These are phyloP conservation scores for Sipha maydis DNA, from an alignment of 2,888 invertebrate genomes.

Conservation along the genomic window DNA sequence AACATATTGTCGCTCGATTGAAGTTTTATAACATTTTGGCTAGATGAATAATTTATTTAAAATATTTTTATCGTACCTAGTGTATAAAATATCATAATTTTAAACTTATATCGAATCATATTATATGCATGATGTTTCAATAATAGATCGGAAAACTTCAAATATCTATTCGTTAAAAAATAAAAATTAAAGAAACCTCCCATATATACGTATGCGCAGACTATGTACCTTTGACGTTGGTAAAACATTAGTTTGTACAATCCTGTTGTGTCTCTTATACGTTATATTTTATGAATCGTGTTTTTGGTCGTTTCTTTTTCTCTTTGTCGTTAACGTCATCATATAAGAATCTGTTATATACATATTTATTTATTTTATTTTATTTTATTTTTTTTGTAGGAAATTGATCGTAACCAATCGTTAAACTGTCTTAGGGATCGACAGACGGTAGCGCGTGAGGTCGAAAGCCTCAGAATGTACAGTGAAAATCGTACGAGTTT, in stretches of 20 bases:
- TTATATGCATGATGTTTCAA: no score
- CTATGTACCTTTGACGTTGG: not conserved
- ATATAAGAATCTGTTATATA: not conserved
- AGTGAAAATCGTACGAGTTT: slow-evolving; percentile 23
- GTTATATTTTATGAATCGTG: not conserved
- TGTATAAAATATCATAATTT: no score
- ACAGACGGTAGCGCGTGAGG: slow-evolving; percentile 13
- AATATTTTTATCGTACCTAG: no score
- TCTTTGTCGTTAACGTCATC: no score
- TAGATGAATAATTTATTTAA: no score
- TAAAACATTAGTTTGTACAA: slow-evolving; percentile 18
- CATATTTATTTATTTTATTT: not conserved
- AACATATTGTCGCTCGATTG: no score
- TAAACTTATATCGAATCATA: no score
- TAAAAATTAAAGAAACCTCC: not conserved
- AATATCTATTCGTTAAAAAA: not conserved
- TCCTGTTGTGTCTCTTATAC: not conserved
- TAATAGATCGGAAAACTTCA: no score
- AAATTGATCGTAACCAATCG: slow-evolving; percentile 60
- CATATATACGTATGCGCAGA: not conserved
- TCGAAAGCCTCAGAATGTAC: slow-evolving; percentile 47
- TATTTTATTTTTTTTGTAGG: not conserved
- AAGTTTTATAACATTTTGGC: no score
- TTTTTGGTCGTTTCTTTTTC: slow-evolving; percentile 5
- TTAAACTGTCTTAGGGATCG: slow-evolving; percentile 44